Conservation (phyloP, 2,888 invertebrate genomes). For the Lasioglossum vierecki region DNA sequence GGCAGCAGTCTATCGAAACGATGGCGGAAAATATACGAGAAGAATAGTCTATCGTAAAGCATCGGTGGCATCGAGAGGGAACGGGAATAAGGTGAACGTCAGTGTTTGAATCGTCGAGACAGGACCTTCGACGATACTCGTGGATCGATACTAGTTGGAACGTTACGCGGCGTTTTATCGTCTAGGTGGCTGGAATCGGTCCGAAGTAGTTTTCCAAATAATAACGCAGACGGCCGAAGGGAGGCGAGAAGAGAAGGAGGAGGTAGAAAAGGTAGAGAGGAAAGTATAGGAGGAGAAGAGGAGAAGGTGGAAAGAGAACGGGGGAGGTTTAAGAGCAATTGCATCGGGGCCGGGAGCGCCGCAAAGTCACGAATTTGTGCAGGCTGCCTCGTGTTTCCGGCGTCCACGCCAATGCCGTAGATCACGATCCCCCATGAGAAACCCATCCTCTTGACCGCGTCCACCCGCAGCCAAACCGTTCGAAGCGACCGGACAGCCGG, state of each 20-base stretch:
- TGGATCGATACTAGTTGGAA: not conserved
- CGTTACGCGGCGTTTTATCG: constrained; percentile 10
- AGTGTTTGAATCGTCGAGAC: not conserved
- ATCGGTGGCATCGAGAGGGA: not conserved
- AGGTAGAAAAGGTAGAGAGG: not conserved
- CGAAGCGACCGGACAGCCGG: constrained; percentile 32
- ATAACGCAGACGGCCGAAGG: not conserved
- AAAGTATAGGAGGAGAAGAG: too few relatives aligned
- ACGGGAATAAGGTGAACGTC: not conserved
- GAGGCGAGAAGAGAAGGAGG: not conserved
- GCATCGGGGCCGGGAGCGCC: not conserved
- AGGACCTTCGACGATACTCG: not conserved
- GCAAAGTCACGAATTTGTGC: constrained; percentile 44
- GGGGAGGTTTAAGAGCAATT: constrained; percentile 11
- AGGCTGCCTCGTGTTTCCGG: constrained; percentile 40
- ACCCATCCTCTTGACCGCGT: constrained; percentile 44
- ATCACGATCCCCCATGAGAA: constrained; percentile 61
- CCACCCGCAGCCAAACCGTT: constrained; percentile 40
- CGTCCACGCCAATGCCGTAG: constrained; percentile 46
- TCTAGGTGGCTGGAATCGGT: not conserved
- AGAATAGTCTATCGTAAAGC: not conserved
- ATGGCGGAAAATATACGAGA: not conserved
- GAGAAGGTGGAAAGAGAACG: not conserved
- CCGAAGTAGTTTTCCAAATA: constrained; percentile 10
- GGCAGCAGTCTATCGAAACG: not conserved